A percentile compares a stretch with the other conserved stretches of the same genome.
Conservation (phyloP, 2,888 invertebrate genomes). For the Crematogaster levior region DNA sequence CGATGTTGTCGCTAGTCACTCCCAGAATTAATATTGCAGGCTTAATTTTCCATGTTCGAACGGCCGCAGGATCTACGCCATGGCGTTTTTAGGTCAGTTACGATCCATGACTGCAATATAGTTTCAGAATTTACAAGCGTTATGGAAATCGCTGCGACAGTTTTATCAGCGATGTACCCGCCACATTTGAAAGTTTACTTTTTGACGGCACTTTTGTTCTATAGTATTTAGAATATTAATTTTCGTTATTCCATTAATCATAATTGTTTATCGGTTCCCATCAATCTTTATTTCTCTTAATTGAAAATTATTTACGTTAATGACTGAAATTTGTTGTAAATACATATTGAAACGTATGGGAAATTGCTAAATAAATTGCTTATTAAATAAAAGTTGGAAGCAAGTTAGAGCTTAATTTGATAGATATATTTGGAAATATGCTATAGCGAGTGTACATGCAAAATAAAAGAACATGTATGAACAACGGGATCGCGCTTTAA, state of each 20-base stretch:
- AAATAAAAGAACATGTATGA: neutral
- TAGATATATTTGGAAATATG: neutral
- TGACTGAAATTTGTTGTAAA: neutral
- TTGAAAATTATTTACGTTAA: constrained; percentile 8
- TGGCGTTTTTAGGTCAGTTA: constrained; percentile 67
- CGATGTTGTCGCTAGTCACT: constrained; percentile 24
- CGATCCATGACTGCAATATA: constrained; percentile 44
- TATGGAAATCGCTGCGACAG: constrained; percentile 66
- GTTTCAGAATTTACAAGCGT: constrained; percentile 55
- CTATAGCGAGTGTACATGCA: neutral
- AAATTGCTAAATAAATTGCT: neutral
- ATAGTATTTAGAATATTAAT: constrained; percentile 6
- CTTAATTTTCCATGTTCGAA: constrained; percentile 78
- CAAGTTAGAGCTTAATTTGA: neutral
- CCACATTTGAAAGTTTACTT: constrained; percentile 32
- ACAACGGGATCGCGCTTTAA: constrained; percentile 54
- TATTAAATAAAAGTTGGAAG: neutral
- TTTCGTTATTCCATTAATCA: neutral
- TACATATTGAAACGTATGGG: too few species aligned
- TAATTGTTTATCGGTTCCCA: neutral
- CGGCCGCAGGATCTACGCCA: constrained; percentile 55
- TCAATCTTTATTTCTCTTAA: neutral
- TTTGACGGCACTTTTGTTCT: neutral
- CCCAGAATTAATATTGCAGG: constrained; percentile 80
- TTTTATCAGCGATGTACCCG: constrained; percentile 20